These are phyloP conservation scores for Drosophila greeni DNA, from an alignment of 2,888 invertebrate species.

Conservation along the genomic window DNA sequence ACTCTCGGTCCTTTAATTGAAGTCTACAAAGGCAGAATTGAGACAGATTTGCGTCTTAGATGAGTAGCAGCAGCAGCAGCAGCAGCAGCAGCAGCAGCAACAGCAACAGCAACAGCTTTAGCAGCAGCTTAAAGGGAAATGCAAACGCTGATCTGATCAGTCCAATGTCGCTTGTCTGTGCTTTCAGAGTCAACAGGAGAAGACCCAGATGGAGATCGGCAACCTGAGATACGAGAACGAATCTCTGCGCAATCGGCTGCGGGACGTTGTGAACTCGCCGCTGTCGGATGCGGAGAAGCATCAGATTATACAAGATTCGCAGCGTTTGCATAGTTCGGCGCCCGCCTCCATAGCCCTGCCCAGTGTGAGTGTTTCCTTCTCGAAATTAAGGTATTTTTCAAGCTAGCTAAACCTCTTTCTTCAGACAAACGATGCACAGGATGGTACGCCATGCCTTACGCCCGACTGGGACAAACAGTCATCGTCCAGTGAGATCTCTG, in stretches of 20 bases:
- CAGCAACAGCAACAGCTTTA: constrained; percentile 1
- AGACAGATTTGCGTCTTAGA: constrained; percentile 30
- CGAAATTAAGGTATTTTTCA: too few species aligned
- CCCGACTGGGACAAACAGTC: constrained; percentile 96
- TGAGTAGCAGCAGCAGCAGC: constrained; percentile 2
- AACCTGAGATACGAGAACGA: constrained; percentile 89
- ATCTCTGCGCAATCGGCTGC: constrained; percentile 85
- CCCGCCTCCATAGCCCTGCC: constrained; percentile 84
- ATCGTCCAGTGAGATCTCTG: constrained; percentile 92
- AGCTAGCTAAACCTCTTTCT: background rate
- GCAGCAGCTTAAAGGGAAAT: constrained; percentile 8
- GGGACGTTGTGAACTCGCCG: constrained; percentile 89
- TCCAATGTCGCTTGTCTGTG: constrained; percentile 15
- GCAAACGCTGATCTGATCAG: constrained; percentile 12
- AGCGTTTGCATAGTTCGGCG: constrained; percentile 87
- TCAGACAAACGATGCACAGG: constrained; percentile 58
- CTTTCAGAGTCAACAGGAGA: constrained; percentile 76
- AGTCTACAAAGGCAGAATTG: constrained; percentile 7
- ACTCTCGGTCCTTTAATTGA: constrained; percentile 42
- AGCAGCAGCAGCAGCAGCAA: constrained; percentile 6
- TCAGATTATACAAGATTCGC: constrained; percentile 86
- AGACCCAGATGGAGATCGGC: constrained; percentile 78
- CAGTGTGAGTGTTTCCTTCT: constrained; percentile 68
- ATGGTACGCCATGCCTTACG: constrained; percentile 84
- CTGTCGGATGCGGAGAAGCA: constrained; percentile 90